Percentiles rank a stretch among this genome's conserved stretches.
These are phyloP conservation scores for Actinostola sp. DNA, from an alignment of 92 coral and sea anemone genomes.

Conservation along the genomic window DNA sequence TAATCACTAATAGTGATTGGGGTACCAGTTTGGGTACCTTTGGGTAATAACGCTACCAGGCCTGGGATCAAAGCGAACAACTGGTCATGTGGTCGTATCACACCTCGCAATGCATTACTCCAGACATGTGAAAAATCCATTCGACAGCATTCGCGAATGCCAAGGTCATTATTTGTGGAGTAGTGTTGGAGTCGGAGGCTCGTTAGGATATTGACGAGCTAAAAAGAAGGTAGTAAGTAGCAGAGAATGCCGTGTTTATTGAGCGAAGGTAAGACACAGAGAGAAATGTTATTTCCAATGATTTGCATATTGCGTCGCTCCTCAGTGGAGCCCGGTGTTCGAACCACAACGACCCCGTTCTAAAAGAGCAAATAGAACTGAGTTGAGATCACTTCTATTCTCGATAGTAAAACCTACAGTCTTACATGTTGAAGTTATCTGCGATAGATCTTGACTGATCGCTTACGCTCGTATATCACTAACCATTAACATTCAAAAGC, in stretches of 20 bases:
- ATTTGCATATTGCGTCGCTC: constrained; percentile 15
- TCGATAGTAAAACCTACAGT: no score
- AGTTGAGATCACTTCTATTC: background rate
- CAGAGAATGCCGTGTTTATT: constrained; percentile 53
- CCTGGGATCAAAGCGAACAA: background rate
- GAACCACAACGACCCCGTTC: constrained; percentile 7
- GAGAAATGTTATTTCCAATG: background rate
- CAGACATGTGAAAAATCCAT: constrained; percentile 24
- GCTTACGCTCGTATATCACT: no score
- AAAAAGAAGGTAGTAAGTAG: background rate
- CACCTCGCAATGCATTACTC: constrained; percentile 18
- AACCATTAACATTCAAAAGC: constrained; percentile 2
- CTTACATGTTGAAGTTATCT: no score
- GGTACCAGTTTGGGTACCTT: no score
- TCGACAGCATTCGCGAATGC: background rate
- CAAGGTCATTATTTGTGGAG: constrained; percentile 26
- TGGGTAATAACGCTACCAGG: no score
- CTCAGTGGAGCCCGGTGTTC: constrained; percentile 9
- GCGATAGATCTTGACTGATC: background rate
- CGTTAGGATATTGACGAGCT: no score
- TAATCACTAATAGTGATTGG: no score
- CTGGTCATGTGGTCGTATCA: background rate
- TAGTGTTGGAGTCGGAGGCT: no score
- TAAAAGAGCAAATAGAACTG: constrained; percentile 2
- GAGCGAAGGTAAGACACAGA: constrained; percentile 59